These are phyloP conservation scores for Notarius lentiginosus DNA, from an alignment of 2,113 vertebrate genomes.

Conservation along the genomic window DNA sequence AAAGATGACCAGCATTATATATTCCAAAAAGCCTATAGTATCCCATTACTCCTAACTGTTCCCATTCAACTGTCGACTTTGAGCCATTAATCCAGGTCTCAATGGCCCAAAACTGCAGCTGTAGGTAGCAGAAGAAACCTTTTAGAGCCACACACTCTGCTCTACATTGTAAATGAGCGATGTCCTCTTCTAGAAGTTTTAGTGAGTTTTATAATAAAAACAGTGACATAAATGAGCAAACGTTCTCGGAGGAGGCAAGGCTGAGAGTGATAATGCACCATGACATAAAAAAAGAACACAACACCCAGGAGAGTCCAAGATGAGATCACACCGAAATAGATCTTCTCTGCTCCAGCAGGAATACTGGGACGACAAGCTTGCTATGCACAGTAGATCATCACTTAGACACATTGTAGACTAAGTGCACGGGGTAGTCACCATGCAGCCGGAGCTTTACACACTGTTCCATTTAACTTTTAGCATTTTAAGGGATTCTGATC, in stretches of 20 bases:
- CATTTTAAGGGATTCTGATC: conserved; percentile 9
- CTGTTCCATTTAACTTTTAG: conserved; percentile 14
- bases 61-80: background rate
- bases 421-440: conserved; percentile 14
- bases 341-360: conserved; percentile 8
- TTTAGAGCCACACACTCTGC: conserved; percentile 30
- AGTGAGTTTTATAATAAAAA: conserved; percentile 30
- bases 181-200: conserved; percentile 38
- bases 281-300: conserved; percentile 24
- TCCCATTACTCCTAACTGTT: background rate
- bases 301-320: conserved; percentile 6
- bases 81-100: conserved; percentile 18
- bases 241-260: conserved; percentile 23
- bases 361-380: conserved; percentile 10
- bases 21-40: background rate
- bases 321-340: conserved; percentile 22
- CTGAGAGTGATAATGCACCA: conserved; percentile 45
- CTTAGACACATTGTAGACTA: conserved; percentile 11
- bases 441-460: background rate
- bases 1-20: background rate
- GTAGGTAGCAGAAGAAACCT: conserved; percentile 25
- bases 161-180: conserved; percentile 47
- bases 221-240: conserved; percentile 41
- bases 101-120: background rate
- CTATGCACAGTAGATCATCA: background rate